These are phyloP conservation scores for Microctenopoma steveboyesi DNA, from an alignment of 2,797 vertebrate genomes.

Conservation along the genomic window DNA sequence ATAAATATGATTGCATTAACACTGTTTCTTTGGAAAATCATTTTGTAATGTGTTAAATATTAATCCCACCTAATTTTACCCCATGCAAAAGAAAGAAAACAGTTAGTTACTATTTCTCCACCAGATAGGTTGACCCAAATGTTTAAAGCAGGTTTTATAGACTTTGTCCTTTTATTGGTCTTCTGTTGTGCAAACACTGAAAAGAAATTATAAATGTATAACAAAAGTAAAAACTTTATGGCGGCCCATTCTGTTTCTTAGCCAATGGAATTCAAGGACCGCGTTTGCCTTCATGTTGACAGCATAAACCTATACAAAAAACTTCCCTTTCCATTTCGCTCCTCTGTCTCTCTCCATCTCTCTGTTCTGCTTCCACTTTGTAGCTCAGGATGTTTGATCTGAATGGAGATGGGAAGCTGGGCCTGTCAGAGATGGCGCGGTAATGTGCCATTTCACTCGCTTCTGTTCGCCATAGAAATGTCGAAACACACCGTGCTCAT, in stretches of 20 bases:
- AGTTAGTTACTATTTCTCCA: neutral
- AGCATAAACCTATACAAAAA: conserved; percentile 26
- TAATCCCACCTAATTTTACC: neutral
- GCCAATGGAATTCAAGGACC: conserved; percentile 2
- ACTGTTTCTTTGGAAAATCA: too few relatives aligned
- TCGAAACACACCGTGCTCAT: conserved; percentile 31
- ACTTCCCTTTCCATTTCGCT: conserved; percentile 70
- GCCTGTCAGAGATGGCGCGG: conserved; percentile 98
- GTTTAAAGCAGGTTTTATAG: neutral
- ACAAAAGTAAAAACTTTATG: conserved; percentile 7
- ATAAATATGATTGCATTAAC: too few relatives aligned
- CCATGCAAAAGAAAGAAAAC: neutral
- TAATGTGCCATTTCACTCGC: conserved; percentile 63
- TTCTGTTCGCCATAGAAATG: conserved; percentile 34
- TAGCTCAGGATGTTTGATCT: conserved; percentile 95
- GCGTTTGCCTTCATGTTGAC: conserved; percentile 32
- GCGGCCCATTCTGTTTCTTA: neutral
- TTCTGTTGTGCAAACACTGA: conserved; percentile 5
- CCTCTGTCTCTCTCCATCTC: conserved; percentile 76
- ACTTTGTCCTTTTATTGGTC: conserved; percentile 11
- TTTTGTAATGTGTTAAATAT: neutral
- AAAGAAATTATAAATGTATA: neutral
- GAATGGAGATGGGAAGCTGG: conserved; percentile 96
- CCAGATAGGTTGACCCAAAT: neutral
- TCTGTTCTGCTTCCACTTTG: conserved; percentile 77